A percentile compares a stretch with the other conserved stretches of the same genome.
Evolutionary conservation across 2,113 vertebrate genomes (phyloP).

Genomic region (Megatriorchis doriae): DNA sequence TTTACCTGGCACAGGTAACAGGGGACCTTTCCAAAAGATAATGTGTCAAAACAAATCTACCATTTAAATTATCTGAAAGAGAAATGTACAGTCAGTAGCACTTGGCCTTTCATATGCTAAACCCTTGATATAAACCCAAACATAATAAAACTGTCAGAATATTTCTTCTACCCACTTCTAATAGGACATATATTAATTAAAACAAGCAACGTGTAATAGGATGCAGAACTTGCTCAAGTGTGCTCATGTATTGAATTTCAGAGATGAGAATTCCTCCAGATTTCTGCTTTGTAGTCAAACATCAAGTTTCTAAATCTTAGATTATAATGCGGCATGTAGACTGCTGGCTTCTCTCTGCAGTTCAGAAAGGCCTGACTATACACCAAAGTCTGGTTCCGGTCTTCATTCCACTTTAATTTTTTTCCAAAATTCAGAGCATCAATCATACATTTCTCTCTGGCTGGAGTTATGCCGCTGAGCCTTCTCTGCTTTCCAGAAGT

Average conservation of each 20-base stretch:
- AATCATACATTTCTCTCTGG: neutral
- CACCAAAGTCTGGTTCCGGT: neutral
- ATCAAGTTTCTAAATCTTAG: neutral
- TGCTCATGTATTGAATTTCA: slow-evolving; percentile 5
- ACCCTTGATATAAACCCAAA: neutral
- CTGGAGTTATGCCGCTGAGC: neutral
- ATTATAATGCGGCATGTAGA: neutral
- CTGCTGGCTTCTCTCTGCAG: neutral
- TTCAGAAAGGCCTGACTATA: neutral
- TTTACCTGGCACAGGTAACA: slow-evolving; percentile 15
- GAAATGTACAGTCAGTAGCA: slow-evolving; percentile 12
- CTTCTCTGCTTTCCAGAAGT: neutral
- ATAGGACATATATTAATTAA: slow-evolving; percentile 25
- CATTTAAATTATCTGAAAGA: neutral
- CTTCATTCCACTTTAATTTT: neutral
- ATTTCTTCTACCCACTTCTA: neutral
- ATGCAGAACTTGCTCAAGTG: neutral
- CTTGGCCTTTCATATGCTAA: slow-evolving; percentile 4
- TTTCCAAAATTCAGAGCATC: neutral
- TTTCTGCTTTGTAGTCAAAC: neutral
- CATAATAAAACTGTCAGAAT: slow-evolving; percentile 21
- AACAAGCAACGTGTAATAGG: neutral
- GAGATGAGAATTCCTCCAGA: slow-evolving; percentile 2
- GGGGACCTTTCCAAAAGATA: neutral
- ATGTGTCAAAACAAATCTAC: neutral